Percentiles rank a stretch among this genome's conserved stretches.
Conservation (phyloP, 2,113 vertebrate species). For the Uria aalge region DNA sequence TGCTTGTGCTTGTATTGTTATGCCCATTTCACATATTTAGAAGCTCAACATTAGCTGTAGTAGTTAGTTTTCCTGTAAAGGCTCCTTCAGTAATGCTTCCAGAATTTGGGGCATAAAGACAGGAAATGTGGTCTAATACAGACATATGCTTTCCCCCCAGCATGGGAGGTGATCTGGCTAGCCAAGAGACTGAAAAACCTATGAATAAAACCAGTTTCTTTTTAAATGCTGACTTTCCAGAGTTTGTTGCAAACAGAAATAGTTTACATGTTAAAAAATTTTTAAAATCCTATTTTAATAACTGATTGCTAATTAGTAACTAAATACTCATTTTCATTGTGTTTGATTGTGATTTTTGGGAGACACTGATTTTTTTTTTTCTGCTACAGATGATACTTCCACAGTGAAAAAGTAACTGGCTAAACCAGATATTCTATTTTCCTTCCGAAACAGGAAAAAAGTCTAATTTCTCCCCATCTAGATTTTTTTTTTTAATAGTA, state of each 20-base stretch:
- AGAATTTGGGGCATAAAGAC: not conserved
- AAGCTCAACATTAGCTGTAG: not conserved
- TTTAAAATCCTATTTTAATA: not conserved
- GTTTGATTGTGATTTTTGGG: not conserved
- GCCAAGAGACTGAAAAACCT: not conserved
- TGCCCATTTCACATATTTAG: not conserved
- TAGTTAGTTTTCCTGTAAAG: not conserved
- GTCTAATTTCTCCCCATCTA: accelerated
- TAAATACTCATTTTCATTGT: not conserved
- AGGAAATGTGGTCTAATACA: not conserved
- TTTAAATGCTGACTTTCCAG: not conserved
- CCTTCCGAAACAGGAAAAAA: not conserved
- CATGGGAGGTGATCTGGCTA: not conserved
- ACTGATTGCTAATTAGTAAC: not conserved
- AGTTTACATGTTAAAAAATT: not conserved
- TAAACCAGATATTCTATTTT: not conserved
- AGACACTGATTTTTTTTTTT: not conserved
- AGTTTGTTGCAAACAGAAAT: not conserved
- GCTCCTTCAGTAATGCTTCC: not conserved
- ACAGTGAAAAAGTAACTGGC: not conserved
- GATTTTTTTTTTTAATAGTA: not conserved
- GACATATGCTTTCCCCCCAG: not conserved
- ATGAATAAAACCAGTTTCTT: not conserved
- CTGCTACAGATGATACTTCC: not conserved
- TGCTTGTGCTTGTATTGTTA: not conserved